Base-by-base conservation (phyloP, 2,797 vertebrate species). In the Sphenopsis melanotis region DNA sequence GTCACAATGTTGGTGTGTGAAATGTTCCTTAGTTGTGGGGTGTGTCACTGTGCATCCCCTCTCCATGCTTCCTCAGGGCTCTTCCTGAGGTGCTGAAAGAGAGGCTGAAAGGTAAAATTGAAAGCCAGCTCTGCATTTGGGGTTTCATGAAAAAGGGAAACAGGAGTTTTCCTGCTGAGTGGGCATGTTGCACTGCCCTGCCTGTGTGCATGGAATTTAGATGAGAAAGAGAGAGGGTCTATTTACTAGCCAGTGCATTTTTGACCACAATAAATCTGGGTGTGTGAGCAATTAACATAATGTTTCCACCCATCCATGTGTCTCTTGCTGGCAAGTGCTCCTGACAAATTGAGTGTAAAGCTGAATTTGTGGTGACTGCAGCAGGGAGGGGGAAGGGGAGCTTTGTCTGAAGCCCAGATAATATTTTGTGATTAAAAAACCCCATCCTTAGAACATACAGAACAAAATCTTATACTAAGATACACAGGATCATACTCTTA, bases 181-280 rank as follows among this genome's bases (percentile, higher is more conserved):
- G 79, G 89, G 72, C 72, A 83, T 5, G 61, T 50, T 94, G 81
- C 20, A 61, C 55, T 90, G 76, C 61, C 66, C 61, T 78, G 87
- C 21, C 21, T 87, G 50, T 66, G 92, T 96, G 93, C 0, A 0
- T n/a, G 36, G 94, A 96, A 95, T 96, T 88, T 90, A 79, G 91
- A 95, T 96, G 95, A 96, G 93, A 47, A 36, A 64, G 74, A 72
- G 76, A 49, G 75, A 82, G 23, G 37, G 66, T 79, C 85, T 84
- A 34, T 93, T 83, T 83, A 68, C 59, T 64, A 50, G 55, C 55
- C 41, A 15, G 37, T 88, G 74, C 80, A 69, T 91, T 94, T 92
- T 52, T 81, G 64, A 76, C 89, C 77, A 92, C 92, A 94, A 60
- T 95, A 93, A 95, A 94, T 90, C 91, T 94, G 87, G 49, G 66